Conservation (phyloP, 2,797 vertebrate genomes). For the Lophotriccus pileatus region DNA sequence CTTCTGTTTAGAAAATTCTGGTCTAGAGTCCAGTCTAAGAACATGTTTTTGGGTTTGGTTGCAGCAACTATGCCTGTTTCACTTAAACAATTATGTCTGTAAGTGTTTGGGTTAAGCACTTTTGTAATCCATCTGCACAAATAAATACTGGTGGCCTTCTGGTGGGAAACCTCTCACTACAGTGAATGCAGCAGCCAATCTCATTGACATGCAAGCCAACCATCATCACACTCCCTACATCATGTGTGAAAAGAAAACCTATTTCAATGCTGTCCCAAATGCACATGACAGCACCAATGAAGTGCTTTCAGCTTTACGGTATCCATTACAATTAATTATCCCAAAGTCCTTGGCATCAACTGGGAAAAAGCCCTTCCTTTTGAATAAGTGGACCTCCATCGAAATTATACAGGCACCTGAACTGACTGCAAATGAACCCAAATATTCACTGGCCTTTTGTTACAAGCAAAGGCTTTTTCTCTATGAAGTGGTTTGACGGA, state of each 20-base stretch:
- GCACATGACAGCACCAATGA: conserved; percentile 18
- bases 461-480: background rate
- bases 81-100: background rate
- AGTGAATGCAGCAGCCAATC: background rate
- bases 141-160: background rate
- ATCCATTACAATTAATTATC: conserved; percentile 49
- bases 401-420: background rate
- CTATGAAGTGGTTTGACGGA: background rate
- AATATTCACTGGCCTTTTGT: background rate
- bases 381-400: background rate
- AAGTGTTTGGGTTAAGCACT: background rate
- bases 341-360: conserved; percentile 7
- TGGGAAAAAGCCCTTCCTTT: conserved; percentile 1
- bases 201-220: background rate
- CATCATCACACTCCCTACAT: background rate
- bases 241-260: background rate
- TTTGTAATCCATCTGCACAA: background rate
- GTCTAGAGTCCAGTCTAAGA: background rate
- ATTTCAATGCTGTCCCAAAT: background rate
- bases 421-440: background rate
- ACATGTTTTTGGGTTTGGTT: background rate
- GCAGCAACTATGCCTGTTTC: background rate
- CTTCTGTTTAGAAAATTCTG: background rate
- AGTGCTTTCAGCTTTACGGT: conserved; percentile 17
- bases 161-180: background rate